A percentile compares a stretch with the other conserved stretches of the same genome.
phyloP scores from a whole-genome alignment of 2,797 vertebrate species.

The Lacerta viridis region DNA sequence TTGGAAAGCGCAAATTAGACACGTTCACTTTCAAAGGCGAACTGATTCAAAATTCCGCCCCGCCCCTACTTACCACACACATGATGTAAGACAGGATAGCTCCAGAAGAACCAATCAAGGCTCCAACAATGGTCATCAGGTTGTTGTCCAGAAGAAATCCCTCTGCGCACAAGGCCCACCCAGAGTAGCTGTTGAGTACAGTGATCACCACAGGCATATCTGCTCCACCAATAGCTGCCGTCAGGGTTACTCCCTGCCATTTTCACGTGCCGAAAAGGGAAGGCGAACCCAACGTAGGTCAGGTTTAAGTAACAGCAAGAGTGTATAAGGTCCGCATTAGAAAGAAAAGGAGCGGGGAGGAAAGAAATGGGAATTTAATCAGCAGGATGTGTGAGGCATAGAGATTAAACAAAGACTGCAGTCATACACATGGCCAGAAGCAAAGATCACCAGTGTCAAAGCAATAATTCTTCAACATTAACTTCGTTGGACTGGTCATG shows the following conservation, averaged over 20 bases:
- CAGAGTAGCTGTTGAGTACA: slow-evolving; percentile 85
- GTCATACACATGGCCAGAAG: too few relatives aligned
- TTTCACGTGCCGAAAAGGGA: neutral
- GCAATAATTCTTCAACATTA: too few relatives aligned
- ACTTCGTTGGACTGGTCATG: too few relatives aligned
- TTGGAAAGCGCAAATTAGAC: neutral
- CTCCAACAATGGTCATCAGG: slow-evolving; percentile 84
- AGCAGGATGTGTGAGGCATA: neutral
- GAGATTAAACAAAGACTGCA: neutral
- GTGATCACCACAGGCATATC: slow-evolving; percentile 88
- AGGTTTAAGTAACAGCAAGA: neutral
- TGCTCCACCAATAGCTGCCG: slow-evolving; percentile 85
- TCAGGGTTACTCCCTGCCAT: slow-evolving; percentile 83
- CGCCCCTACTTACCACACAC: slow-evolving; percentile 76
- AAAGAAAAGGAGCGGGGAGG: slow-evolving; percentile 1
- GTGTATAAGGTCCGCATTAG: slow-evolving; percentile 13
- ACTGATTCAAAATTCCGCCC: neutral
- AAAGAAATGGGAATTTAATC: slow-evolving; percentile 35
- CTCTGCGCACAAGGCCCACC: slow-evolving; percentile 85
- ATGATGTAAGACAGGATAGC: slow-evolving; percentile 86
- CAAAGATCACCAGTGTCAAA: too few relatives aligned
- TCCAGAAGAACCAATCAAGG: slow-evolving; percentile 85
- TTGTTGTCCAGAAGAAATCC: slow-evolving; percentile 86
- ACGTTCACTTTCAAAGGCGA: neutral
- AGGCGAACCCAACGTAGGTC: slow-evolving; percentile 18